A percentile compares a stretch with the other conserved stretches of the same genome.
phyloP scores from a whole-genome alignment of 2,888 invertebrate genomes.

The Diaphora mendica region DNA sequence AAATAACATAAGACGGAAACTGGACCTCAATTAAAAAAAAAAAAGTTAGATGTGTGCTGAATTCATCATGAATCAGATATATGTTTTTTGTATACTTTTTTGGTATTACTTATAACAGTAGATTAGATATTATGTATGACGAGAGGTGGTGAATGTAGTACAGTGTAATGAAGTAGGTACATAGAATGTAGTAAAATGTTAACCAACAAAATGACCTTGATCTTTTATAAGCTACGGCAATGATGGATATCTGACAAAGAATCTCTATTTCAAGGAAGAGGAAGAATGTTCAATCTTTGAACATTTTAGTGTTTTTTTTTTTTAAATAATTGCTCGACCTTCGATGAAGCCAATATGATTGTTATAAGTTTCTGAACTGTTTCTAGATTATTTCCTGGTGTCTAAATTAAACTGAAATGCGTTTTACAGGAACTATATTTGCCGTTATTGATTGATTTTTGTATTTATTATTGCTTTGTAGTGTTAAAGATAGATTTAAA shows the following conservation, averaged over 20 bases:
- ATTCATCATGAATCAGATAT: not conserved
- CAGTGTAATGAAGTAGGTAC: not conserved
- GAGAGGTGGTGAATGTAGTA: not conserved
- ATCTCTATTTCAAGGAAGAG: not conserved
- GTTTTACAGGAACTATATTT: conserved; percentile 2
- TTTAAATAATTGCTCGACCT: conserved; percentile 31
- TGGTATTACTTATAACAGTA: not conserved
- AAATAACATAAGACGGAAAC: too few species aligned
- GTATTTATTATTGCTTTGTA: not conserved
- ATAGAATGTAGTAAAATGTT: not conserved
- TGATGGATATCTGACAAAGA: not conserved
- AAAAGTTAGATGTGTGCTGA: too few species aligned
- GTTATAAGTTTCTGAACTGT: conserved; percentile 33
- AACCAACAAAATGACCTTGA: not conserved
- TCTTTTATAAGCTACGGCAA: not conserved
- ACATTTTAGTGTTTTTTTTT: not conserved
- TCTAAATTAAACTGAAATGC: conserved; percentile 22
- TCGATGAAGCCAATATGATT: conserved; percentile 38
- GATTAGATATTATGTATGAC: not conserved
- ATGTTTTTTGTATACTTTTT: not conserved
- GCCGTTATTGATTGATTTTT: conserved; percentile 3
- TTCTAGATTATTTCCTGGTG: conserved; percentile 37
- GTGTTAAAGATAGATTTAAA: not conserved
- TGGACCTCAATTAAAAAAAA: too few species aligned
- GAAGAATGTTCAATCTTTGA: conserved; percentile 1